These are phyloP conservation scores for Ichneumoninae sp. DNA, from an alignment of 2,888 invertebrate genomes.

Conservation along the genomic window DNA sequence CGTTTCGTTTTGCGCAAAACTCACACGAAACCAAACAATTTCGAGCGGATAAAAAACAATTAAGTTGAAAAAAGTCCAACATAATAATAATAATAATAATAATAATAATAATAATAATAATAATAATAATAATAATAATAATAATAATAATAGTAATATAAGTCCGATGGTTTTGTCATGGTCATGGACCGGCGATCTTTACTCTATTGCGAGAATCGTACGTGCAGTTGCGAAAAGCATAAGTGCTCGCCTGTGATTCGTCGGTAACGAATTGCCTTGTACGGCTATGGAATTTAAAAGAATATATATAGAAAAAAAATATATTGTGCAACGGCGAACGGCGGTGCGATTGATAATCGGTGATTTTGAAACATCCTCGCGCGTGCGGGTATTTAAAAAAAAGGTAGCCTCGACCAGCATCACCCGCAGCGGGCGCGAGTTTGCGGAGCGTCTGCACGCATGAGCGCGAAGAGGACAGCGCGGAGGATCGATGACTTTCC, in stretches of 20 bases:
- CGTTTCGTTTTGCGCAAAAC: neutral
- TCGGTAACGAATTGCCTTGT: neutral
- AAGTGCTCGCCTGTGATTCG: neutral
- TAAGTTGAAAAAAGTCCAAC: neutral
- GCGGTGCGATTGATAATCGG: conserved; percentile 16
- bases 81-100: no score
- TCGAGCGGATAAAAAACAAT: neutral
- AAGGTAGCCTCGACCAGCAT: conserved; percentile 17
- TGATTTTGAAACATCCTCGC: conserved; percentile 54
- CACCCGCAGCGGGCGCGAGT: conserved; percentile 6
- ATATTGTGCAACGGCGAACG: conserved; percentile 10
- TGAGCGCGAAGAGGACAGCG: conserved; percentile 56
- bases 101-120: no score
- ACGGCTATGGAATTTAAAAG: neutral
- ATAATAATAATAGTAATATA: neutral
- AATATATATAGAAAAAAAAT: neutral
- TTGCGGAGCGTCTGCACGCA: conserved; percentile 11
- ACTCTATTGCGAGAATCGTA: neutral
- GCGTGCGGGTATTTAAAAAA: conserved; percentile 23
- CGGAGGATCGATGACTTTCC: conserved; percentile 69
- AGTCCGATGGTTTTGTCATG: neutral
- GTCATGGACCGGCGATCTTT: neutral
- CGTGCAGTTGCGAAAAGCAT: neutral
- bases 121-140: no score
- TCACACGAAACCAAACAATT: neutral